Evolutionary conservation across 1,140 invertebrate genomes (phyloP).

Genomic region (Drosophila pectinifera): DNA sequence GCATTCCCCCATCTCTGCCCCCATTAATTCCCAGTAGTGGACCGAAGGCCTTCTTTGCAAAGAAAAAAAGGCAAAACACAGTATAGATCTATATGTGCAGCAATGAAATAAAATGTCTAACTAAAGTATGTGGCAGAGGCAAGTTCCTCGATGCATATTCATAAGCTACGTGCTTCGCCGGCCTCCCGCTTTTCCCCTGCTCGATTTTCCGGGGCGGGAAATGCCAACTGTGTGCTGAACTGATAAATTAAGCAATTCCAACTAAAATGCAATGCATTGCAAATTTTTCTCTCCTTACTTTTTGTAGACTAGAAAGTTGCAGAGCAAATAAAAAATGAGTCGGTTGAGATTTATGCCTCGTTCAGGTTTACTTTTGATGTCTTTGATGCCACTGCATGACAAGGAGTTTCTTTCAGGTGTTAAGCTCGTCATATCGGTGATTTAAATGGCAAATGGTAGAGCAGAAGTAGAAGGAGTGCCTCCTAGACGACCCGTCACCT

Average conservation of each 20-base stretch:
- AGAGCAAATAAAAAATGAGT: constrained; percentile 22
- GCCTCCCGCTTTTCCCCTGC: constrained; percentile 19
- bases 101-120: constrained; percentile 51
- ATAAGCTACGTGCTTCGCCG: constrained; percentile 30
- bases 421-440: constrained; percentile 32
- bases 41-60: constrained; percentile 33
- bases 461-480: neutral
- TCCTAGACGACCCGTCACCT: constrained; percentile 54
- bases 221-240: constrained; percentile 81
- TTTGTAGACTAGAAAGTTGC: constrained; percentile 62
- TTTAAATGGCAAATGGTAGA: constrained; percentile 56
- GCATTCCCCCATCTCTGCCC: constrained; percentile 1
- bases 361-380: constrained; percentile 80
- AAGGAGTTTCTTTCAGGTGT: constrained; percentile 31
- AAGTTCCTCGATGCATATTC: constrained; percentile 53
- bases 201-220: constrained; percentile 40
- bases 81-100: constrained; percentile 33
- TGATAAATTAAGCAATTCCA: constrained; percentile 80
- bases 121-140: constrained; percentile 52
- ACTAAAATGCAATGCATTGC: constrained; percentile 72
- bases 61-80: constrained; percentile 5
- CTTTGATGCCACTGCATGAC: constrained; percentile 70
- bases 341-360: constrained; percentile 68
- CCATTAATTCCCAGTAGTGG: constrained; percentile 10
- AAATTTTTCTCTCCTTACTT: constrained; percentile 51